A percentile compares a stretch with the other conserved stretches of the same genome.
Evolutionary conservation across 1,140 invertebrate genomes (phyloP).

Genomic region (Fragariocoptes setiger): DNA sequence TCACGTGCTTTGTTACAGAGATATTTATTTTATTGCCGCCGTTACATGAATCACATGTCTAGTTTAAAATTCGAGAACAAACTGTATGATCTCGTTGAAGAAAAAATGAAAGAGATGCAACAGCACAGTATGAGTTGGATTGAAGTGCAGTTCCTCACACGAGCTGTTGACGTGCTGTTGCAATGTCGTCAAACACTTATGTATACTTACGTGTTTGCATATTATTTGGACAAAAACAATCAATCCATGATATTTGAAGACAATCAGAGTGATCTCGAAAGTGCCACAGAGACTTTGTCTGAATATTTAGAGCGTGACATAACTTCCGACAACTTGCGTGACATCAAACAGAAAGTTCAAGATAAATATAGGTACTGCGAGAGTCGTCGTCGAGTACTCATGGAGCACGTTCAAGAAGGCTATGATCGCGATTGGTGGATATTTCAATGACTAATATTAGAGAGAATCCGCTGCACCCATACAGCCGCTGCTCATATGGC

Average conservation of each 20-base stretch:
- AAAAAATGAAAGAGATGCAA: conserved; percentile 99
- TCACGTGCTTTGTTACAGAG: conserved; percentile 62
- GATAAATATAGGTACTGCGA: conserved; percentile 98
- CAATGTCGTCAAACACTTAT: conserved; percentile 87
- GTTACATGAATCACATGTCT: conserved; percentile 98
- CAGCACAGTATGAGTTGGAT: conserved; percentile 99
- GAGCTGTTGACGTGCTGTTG: conserved; percentile 87
- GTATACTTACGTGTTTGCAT: conserved; percentile 98
- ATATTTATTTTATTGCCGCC: conserved; percentile 92
- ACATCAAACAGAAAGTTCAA: conserved; percentile 96
- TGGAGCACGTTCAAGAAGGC: conserved; percentile 89
- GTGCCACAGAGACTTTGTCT: conserved; percentile 74
- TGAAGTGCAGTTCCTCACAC: conserved; percentile 52
- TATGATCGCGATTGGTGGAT: conserved; percentile 97
- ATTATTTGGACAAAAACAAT: conserved; percentile 88
- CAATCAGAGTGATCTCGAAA: conserved; percentile 91
- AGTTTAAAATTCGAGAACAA: conserved; percentile 91
- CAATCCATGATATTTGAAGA: conserved; percentile 96
- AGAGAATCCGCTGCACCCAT: conserved; percentile 2
- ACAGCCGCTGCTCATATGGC: no score
- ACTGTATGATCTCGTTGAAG: conserved; percentile 61
- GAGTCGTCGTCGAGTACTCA: conserved; percentile 58
- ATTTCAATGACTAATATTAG: conserved; percentile 38
- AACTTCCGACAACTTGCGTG: conserved; percentile 77
- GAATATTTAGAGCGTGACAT: conserved; percentile 94